Base-by-base conservation (phyloP, 2,113 vertebrate species). In the Suncus etruscus region DNA sequence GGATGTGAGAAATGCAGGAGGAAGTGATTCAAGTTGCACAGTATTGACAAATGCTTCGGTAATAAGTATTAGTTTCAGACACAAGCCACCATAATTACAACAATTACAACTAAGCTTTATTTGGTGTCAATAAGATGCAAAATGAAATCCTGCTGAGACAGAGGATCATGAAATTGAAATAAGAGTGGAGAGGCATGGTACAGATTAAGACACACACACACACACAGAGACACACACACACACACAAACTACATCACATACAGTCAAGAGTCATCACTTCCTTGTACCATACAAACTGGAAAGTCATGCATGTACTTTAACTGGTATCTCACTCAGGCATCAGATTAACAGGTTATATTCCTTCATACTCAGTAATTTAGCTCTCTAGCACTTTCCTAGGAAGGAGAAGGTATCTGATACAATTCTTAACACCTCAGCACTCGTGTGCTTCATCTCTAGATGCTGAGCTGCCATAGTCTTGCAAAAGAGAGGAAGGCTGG, bases 11-110 rank as follows among this genome's bases (percentile, higher is more conserved):
- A 91, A 86, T 39, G 39, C 20, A 83, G 50, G 74, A 79, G 68
- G 58, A 87, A 82, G 32, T 39, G 29, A 45, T 65, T 73, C 27
- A 77, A 84, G 47, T 75, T 32, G 73, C 31, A 80, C 77, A 96
- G 76, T 78, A 89, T 45, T 92, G 70, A 80, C 65, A 69, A 69
- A 78, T 75, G 14, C 65, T 84, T 16, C 12, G 72, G 72, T 1
- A 45, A 32, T 50, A 86, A 74, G 58, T 50, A 83, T 22, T 79
- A 82, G 58, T 89, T 89, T 63, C 45, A 82, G 94, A 76, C 48
- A 93, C 68, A 90, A 93, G 48, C 16, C 54, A 47, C 76, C 73
- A 22, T 81, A 73, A 89, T 89, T 69, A 65, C 54, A 31, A 76
- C 48, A 45, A 94, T 92, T 84, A 29, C 22, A 58, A 11, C 86